Conservation (phyloP, 2,797 vertebrate species). For the Falco berigora region DNA sequence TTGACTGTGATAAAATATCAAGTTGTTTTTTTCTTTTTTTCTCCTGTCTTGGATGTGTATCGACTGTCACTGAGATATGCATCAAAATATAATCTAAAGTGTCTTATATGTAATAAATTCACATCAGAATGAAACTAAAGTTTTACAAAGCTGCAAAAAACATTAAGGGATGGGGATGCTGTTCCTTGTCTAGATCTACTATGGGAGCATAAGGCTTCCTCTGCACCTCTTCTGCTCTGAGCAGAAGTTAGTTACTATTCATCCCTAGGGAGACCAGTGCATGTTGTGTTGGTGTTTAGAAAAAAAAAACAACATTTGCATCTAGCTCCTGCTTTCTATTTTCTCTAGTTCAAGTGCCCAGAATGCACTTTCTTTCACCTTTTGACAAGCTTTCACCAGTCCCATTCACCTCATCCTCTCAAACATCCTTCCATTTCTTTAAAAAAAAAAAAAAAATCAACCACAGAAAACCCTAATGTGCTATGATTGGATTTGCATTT, state of each 20-base stretch:
- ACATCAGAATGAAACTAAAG: not conserved
- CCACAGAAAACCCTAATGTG: not conserved
- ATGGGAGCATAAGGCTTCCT: not conserved
- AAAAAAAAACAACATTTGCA: not conserved
- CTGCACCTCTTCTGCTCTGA: not conserved
- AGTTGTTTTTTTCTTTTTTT: not conserved
- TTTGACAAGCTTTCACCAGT: not conserved
- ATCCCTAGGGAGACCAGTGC: not conserved
- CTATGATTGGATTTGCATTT: not conserved
- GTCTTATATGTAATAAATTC: not conserved
- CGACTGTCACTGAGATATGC: not conserved
- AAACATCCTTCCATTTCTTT: not conserved
- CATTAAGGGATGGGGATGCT: not conserved
- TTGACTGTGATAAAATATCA: not conserved
- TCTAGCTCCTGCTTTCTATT: not conserved
- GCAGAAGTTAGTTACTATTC: not conserved
- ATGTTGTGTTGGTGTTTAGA: not conserved
- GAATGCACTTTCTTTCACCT: not conserved
- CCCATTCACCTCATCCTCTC: not conserved
- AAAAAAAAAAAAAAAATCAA: no score
- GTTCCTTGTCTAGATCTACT: not conserved
- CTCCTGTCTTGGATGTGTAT: not conserved
- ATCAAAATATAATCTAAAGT: not conserved
- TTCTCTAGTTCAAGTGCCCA: not conserved
- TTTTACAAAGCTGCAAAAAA: not conserved